Base-by-base conservation (phyloP, 2,888 invertebrate species). In the Dolichomitus sp. region DNA sequence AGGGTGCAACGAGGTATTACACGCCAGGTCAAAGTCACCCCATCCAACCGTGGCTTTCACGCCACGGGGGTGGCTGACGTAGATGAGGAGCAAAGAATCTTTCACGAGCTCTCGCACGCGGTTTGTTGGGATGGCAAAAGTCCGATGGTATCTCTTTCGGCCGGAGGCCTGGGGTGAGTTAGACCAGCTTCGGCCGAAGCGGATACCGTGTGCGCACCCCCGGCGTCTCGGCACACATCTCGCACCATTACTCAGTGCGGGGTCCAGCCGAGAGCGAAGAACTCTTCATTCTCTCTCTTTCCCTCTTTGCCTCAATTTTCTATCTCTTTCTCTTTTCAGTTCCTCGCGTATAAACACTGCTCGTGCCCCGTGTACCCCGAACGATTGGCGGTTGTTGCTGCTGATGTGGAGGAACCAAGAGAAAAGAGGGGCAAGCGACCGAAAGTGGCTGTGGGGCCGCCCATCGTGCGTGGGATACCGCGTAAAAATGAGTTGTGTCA, bases 401-500 rank as follows among this genome's bases (percentile, higher is more conserved):
- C 77, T 83, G 84, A 75, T 65, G 81, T 76, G 86, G 88, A 88
- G 86, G 80, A 40, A 23, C 42, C 23, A 14, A 12, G 59, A 72
- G 37, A 37, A 9, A 52, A 37, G 75, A 85, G 66, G 70, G 68
- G 70, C 50, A 37, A 73, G 5, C 42, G 48, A 33, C 45, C 66
- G 52, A 66, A 66, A 75, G 69, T 70, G 69, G 59, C 65, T 59
- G 37, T 50, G 81, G 80, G 91, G 92, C 91, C 92, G 92, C 91
- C 90, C 92, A 92, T 92, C 90, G 92, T 88, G 92, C 91, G 89
- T 89, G 90, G 91, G 91, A 91, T 75, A 88, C 85, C 90, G 92
- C 90, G 92, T 92, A 92, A 93, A 93, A 93, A 91, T 92, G 92
- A 92, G 90, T 92, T 91, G 92, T 91, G 92, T 92, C 93, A 93